A percentile compares a stretch with the other conserved stretches of the same genome.
These are phyloP conservation scores for Bufotes viridis DNA, from an alignment of 2,797 vertebrate species.

Conservation along the genomic window DNA sequence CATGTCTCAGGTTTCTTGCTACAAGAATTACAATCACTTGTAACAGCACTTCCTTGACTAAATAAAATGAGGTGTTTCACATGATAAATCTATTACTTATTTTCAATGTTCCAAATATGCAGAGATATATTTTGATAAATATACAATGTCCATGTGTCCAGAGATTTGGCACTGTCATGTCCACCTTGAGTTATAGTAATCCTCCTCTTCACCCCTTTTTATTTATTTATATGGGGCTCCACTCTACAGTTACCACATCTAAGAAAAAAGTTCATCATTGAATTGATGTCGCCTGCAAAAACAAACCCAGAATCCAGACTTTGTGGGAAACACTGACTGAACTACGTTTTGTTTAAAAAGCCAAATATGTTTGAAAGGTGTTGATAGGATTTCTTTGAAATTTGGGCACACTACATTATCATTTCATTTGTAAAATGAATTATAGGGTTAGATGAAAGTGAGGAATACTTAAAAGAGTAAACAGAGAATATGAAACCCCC, in stretches of 20 bases:
- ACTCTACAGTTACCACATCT: slow-evolving; percentile 51
- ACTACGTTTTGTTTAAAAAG: slow-evolving; percentile 57
- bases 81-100: slow-evolving; percentile 44
- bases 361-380: slow-evolving; percentile 60
- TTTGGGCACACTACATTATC: slow-evolving; percentile 52
- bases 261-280: slow-evolving; percentile 57
- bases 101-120: slow-evolving; percentile 24
- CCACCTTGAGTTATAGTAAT: slow-evolving; percentile 59
- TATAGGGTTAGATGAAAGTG: slow-evolving; percentile 52
- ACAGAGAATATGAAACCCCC: slow-evolving; percentile 28
- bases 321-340: slow-evolving; percentile 55
- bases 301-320: slow-evolving; percentile 56
- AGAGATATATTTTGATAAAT: slow-evolving; percentile 33
- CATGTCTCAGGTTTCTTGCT: slow-evolving; percentile 5
- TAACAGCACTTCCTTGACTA: slow-evolving; percentile 32
- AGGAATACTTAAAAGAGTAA: slow-evolving; percentile 42
- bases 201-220: slow-evolving; percentile 58
- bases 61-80: slow-evolving; percentile 45
- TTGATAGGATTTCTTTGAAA: slow-evolving; percentile 61
- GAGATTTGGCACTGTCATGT: slow-evolving; percentile 48
- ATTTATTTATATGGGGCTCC: slow-evolving; percentile 60
- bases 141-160: slow-evolving; percentile 30
- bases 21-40: slow-evolving; percentile 45
- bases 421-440: slow-evolving; percentile 59
- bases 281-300: slow-evolving; percentile 61